A percentile compares a stretch with the other conserved stretches of the same genome.
Conservation (phyloP, 2,888 invertebrate species). For the Lucinisca nassula region DNA sequence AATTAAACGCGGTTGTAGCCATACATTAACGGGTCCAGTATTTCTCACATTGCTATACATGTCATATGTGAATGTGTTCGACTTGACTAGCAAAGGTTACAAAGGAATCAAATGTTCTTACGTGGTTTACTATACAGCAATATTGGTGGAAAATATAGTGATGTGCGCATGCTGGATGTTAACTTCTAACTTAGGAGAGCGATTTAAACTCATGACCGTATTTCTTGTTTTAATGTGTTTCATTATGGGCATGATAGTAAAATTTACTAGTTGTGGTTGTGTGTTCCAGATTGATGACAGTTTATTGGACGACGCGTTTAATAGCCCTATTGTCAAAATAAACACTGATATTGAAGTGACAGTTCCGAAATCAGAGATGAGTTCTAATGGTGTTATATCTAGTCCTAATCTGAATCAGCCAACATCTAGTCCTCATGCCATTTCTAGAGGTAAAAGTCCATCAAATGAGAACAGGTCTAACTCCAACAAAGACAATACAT, state of each 20-base stretch:
- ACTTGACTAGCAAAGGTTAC: constrained; percentile 66
- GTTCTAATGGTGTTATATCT: neutral
- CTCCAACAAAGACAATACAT: neutral
- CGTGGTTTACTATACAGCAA: constrained; percentile 76
- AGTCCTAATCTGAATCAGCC: neutral
- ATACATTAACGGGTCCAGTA: constrained; percentile 38
- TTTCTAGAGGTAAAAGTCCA: neutral
- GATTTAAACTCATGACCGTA: constrained; percentile 73
- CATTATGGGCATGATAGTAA: constrained; percentile 76
- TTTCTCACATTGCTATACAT: constrained; percentile 56
- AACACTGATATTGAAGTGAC: neutral
- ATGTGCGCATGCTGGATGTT: constrained; percentile 82
- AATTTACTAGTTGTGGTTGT: constrained; percentile 78
- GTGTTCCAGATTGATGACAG: constrained; percentile 62
- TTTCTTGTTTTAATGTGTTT: constrained; percentile 74
- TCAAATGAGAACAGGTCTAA: neutral
- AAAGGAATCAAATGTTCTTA: constrained; percentile 76
- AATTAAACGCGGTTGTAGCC: constrained; percentile 49
- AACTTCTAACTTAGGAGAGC: constrained; percentile 65
- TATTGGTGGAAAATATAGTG: constrained; percentile 79
- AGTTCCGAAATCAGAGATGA: neutral
- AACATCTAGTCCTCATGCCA: neutral
- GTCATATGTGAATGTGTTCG: constrained; percentile 74
- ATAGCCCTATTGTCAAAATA: constrained; percentile 59
- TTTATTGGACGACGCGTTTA: constrained; percentile 66